Evolutionary conservation across 1,140 invertebrate species (phyloP), one percentile per base, ranked within the genome.

Genomic region (Armadillidium nasatum): DNA sequence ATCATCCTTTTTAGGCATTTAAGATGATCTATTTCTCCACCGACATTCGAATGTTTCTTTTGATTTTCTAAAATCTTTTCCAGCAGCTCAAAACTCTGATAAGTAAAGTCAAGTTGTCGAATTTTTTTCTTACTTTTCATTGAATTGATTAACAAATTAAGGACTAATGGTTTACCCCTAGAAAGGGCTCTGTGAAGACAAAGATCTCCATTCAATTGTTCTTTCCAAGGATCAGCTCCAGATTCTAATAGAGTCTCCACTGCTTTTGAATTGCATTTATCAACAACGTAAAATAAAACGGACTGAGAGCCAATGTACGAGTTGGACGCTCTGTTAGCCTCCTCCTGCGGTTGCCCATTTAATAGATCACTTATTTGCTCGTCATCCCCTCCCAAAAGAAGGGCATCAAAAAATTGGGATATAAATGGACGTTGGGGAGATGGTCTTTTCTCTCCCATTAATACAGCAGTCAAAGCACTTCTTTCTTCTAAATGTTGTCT

Each of bases 101-200:
- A 72, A 22, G 66, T 2, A 11, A 80, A 44, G 46, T 80, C 77
- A 15, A 80, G 44, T 9, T 43, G 23, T 23, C 19, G 66, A 68
- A 54, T 66, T 11, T 44, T 74, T 3, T 68, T 72, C n/a, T 60
- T 50, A 10, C 45, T 50, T 69, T 81, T 81, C 80, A 81, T 81
- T 11, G 22, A 23, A 15, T 76, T 44, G 7, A 81, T 73, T 11
- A 81, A 54, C 3, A 45, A 33, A 19, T 72, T 72, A n/a, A 81
- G 72, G 33, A 81, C 72, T 50, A 13, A 7, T 3, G 44, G 23
- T 45, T 81, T 75, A 0, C 80, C 80, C 11, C 44, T 71, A 22
- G 72, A 50, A 33, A 77, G 77, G n/a, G 80, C 77, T 19, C 80
- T 60, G 70, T 81, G 77, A 54, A 81, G 68, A 11, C 76, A 70